Percentiles rank a stretch among this genome's conserved stretches.
These are phyloP conservation scores for Pedionomus torquatus DNA, from an alignment of 2,113 vertebrate genomes.

Conservation along the genomic window DNA sequence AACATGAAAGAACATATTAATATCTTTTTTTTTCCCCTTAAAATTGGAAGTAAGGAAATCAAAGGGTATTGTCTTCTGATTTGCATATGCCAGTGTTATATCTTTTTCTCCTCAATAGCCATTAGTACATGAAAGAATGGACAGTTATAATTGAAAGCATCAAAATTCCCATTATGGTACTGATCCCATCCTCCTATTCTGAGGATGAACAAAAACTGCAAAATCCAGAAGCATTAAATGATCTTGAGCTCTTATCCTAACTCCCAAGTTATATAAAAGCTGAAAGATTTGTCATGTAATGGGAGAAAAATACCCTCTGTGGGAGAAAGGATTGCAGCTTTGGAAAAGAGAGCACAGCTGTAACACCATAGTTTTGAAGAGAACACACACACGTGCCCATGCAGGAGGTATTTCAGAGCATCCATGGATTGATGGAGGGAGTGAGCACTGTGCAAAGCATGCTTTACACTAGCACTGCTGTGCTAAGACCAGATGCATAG, in stretches of 20 bases:
- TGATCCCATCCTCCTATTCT: background rate
- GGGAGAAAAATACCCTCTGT: background rate
- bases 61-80: background rate
- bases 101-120: background rate
- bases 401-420: background rate
- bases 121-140: background rate
- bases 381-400: fast-evolving
- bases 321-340: background rate
- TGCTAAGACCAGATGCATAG: background rate
- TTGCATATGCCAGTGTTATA: fast-evolving
- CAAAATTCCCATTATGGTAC: background rate
- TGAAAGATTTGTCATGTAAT: background rate
- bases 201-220: background rate
- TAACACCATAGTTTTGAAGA: background rate
- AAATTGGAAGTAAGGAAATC: background rate
- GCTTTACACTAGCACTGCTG: background rate
- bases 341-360: background rate
- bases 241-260: background rate
- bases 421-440: background rate
- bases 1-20: background rate
- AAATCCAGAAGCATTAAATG: background rate
- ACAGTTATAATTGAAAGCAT: background rate
- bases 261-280: background rate
- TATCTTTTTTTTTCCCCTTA: background rate
- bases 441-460: fast-evolving